Conservation (phyloP, 2,888 invertebrate genomes). For the Agrochola lota region DNA sequence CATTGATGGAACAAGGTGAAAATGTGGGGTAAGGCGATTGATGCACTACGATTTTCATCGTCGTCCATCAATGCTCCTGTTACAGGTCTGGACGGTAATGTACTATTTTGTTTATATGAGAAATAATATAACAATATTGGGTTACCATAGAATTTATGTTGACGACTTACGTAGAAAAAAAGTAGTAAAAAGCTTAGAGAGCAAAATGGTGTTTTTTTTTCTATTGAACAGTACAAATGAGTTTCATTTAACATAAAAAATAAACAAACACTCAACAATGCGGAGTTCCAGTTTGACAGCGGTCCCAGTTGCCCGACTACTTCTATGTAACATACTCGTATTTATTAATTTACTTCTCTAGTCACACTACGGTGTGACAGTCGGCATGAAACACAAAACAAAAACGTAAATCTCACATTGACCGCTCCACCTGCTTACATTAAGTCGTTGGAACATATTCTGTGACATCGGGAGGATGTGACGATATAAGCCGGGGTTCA, state of each 20-base stretch:
- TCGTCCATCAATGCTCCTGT: too few species aligned
- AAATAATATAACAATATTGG: neutral
- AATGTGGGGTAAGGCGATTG: too few species aligned
- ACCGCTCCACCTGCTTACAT: constrained; percentile 54
- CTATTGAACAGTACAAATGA: neutral
- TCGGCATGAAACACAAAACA: constrained; percentile 39
- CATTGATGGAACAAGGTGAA: too few species aligned
- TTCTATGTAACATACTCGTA: neutral
- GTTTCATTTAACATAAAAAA: neutral
- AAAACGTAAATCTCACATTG: constrained; percentile 59
- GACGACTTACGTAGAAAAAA: neutral
- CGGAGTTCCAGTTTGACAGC: neutral
- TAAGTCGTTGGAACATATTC: constrained; percentile 41
- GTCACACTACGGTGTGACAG: constrained; percentile 37
- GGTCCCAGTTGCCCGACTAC: neutral
- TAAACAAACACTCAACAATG: neutral
- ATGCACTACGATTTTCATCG: too few species aligned
- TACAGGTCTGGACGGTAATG: too few species aligned
- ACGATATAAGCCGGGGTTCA: constrained; percentile 33
- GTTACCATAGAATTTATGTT: neutral
- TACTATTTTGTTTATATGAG: neutral
- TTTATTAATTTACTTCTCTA: neutral
- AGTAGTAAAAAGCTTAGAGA: neutral
- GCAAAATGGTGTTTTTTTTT: neutral
- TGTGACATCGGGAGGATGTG: constrained; percentile 42